A percentile compares a stretch with the other conserved stretches of the same genome.
Conservation (phyloP, 1,140 invertebrate genomes). For the Xylocopa sonorina region DNA sequence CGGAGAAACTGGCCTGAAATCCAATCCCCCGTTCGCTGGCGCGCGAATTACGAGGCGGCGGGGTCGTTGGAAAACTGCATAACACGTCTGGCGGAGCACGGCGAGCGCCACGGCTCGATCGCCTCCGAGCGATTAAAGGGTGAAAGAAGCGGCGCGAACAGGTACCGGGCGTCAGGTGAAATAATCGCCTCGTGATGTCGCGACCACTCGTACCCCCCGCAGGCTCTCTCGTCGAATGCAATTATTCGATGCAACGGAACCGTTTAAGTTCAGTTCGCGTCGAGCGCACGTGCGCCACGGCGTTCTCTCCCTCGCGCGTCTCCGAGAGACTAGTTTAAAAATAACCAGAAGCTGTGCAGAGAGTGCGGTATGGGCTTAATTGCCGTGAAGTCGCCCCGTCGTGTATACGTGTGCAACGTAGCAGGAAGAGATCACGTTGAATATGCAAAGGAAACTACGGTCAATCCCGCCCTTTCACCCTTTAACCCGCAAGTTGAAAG, state of each 20-base stretch:
- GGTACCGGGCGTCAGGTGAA: constrained; percentile 43
- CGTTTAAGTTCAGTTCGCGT: constrained; percentile 9
- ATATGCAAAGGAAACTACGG: constrained; percentile 3
- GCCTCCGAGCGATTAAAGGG: constrained; percentile 25
- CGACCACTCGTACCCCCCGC: neutral
- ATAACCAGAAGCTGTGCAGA: constrained; percentile 61
- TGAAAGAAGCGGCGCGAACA: constrained; percentile 1
- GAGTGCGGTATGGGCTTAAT: constrained; percentile 57
- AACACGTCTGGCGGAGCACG: constrained; percentile 16
- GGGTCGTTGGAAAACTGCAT: constrained; percentile 9
- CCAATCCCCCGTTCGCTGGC: neutral
- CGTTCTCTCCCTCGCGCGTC: neutral
- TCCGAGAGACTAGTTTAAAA: constrained; percentile 52
- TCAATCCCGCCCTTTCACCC: neutral
- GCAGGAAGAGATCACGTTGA: constrained; percentile 41
- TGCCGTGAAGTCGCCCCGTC: constrained; percentile 60
- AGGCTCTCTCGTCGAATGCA: neutral
- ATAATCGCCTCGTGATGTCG: constrained; percentile 20
- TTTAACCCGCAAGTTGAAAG: neutral
- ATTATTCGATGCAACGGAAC: constrained; percentile 47
- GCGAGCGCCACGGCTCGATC: neutral
- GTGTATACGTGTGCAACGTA: constrained; percentile 29
- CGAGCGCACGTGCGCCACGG: constrained; percentile 39
- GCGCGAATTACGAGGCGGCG: neutral
- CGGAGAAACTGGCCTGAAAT: neutral